Base-by-base conservation (phyloP, 2,113 vertebrate genomes). In the Junco hyemalis region DNA sequence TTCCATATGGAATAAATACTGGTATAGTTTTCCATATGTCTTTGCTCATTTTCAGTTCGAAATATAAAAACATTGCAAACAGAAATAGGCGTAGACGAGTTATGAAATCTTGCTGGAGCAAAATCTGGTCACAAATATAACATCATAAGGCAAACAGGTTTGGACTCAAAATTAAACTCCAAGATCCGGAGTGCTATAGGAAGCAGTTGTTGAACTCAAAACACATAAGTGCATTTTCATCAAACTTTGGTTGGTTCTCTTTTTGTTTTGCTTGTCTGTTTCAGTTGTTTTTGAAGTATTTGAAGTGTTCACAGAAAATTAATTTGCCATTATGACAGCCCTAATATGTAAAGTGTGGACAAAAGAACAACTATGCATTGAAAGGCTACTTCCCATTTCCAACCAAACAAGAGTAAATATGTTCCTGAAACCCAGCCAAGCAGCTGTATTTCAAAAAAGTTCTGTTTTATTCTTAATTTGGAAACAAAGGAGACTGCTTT, bases 1-100 rank as follows among this genome's bases (percentile, higher is more conserved):
- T 95, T 93, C 71, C 92, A 95, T n/a, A 51, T 63, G 68, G 54
- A 88, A 90, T 68, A 95, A 91, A 84, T 63, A 94, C 9, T 80
- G 35, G 10, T 70, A 90, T 86, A 1, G 15, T 88, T 93, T 95
- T 88, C 79, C 90, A 81, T 81, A 92, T 68, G 92, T 85, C 60
- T 88, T 90, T 93, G 70, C 87, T 94, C 82, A 92, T 33, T 80
- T 91, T 50, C 64, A 88, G 74, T 78, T 93, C 79, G 80, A 94
- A 92, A 93, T 90, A 92, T 45, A 91, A 95, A 88, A 95, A 78
- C 71, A 73, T 3, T 4, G 1, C 68, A 78, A 95, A 83, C 26
- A 95, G 54, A 92, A 85, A 89, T 40, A 92, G 78, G 54, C 71
- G 73, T 3, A 73, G 22, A 86, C 36, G 12, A 96, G 42, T 44